Conservation (phyloP, 1,140 invertebrate genomes). For the Heliconius nattereri region DNA sequence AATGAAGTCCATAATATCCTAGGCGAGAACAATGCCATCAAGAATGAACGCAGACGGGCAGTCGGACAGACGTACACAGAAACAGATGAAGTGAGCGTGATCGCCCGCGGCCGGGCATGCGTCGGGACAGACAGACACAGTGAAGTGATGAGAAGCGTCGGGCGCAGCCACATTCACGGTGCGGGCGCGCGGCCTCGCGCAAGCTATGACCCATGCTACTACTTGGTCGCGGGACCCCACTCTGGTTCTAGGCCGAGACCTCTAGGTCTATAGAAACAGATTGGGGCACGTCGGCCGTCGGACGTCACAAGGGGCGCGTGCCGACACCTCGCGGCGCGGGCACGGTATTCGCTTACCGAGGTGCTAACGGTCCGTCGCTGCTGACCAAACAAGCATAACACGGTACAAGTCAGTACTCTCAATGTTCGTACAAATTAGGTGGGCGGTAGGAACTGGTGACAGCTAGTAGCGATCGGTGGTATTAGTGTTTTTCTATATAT, state of each 20-base stretch:
- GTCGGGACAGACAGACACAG: conserved; percentile 80
- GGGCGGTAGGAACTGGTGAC: conserved; percentile 42
- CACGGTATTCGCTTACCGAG: conserved; percentile 75
- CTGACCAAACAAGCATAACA: conserved; percentile 80
- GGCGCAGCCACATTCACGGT: conserved; percentile 80
- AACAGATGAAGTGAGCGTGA: conserved; percentile 80
- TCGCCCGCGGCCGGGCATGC: conserved; percentile 78
- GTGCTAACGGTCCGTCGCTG: conserved; percentile 79
- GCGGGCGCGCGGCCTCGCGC: conserved; percentile 77
- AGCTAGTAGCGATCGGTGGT: conserved; percentile 40
- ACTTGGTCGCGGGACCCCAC: conserved; percentile 58
- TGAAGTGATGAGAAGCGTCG: conserved; percentile 80
- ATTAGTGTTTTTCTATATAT: conserved; percentile 32
- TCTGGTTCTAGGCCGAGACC: conserved; percentile 38
- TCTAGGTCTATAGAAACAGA: conserved; percentile 31
- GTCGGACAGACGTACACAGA: conserved; percentile 77
- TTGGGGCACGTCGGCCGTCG: conserved; percentile 58
- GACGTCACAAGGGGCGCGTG: conserved; percentile 78
- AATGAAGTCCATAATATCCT: conserved; percentile 73
- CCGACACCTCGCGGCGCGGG: conserved; percentile 70
- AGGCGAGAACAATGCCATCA: conserved; percentile 74
- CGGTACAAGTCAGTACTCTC: conserved; percentile 77
- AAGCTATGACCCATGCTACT: conserved; percentile 81
- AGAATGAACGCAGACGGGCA: conserved; percentile 74
- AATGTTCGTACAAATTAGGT: conserved; percentile 63